Conservation (phyloP, 2,113 vertebrate genomes). For the Cyanoliseus patagonus region DNA sequence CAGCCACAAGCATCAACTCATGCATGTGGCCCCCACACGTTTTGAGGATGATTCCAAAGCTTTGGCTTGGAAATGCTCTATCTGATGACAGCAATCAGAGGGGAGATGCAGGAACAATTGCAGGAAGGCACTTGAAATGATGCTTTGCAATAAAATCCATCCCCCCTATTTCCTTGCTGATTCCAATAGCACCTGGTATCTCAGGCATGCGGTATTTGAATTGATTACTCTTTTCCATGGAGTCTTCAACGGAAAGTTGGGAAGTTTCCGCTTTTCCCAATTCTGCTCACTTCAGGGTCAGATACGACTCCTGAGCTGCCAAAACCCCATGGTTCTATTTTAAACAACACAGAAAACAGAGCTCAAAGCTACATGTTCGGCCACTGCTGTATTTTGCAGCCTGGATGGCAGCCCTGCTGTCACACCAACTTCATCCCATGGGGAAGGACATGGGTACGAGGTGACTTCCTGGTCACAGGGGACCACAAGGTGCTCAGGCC, state of each 20-base stretch:
- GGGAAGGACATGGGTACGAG: not conserved
- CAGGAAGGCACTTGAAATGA: not conserved
- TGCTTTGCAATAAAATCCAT: not conserved
- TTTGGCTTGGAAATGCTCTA: not conserved
- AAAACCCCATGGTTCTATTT: accelerated
- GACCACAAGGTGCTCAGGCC: not conserved
- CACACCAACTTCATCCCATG: not conserved
- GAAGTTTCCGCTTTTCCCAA: not conserved
- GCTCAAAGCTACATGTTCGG: not conserved
- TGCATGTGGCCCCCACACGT: not conserved
- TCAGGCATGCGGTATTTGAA: accelerated
- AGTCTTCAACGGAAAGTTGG: not conserved
- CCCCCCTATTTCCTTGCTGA: not conserved
- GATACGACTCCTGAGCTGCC: accelerated
- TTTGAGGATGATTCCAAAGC: not conserved
- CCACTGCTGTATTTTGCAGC: accelerated
- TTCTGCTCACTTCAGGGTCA: no score
- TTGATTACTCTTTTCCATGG: not conserved
- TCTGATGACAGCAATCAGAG: accelerated
- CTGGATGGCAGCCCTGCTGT: not conserved
- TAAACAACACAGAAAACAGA: not conserved
- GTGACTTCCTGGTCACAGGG: accelerated
- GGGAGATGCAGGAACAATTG: not conserved
- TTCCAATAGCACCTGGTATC: accelerated
- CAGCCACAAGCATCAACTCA: not conserved